Base-by-base conservation (phyloP, 2,888 invertebrate genomes). In the Sarcophaga variegata region DNA sequence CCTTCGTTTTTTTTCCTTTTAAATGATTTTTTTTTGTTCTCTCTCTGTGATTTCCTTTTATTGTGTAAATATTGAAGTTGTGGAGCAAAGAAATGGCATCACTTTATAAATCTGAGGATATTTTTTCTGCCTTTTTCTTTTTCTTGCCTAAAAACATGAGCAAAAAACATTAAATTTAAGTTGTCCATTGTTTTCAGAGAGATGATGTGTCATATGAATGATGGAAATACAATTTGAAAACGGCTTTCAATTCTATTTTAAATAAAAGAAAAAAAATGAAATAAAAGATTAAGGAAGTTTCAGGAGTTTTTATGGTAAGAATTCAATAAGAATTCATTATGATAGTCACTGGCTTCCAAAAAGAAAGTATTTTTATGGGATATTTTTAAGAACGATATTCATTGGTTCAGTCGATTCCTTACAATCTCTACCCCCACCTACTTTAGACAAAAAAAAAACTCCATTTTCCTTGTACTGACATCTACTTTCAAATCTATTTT, bases 121-220 rank as follows among this genome's bases (percentile, higher is more conserved):
- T 85, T 81, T 71, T 76, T 67, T 81, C 47, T 74, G 49, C 49
- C 25, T 75, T 37, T 49, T 37, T 67, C 45, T 45, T 78, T 64
- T 62, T 67, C 22, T 60, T 54, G 54, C 70, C 25, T 66, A 27
- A 47, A n/a, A n/a, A 14, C 12, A 49, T 14, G 4, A 49, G 14
- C 3, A 60, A 64, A 83, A 83, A 83, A 79, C 75, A 79, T 79
- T 66, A 70, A 78, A 81, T 84, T 87, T 78, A 66, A 81, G 74
- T 84, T 84, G 87, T 87, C 87, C 78, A 83, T 87, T 84, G 87
- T 87, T 84, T 80, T 80, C 76, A 81, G 75, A 67, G 84, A 80
- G 60, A 75, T 70, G 83, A 79, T 79, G 83, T 79, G 83, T 79
- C 75, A 80, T 84, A 75, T 74, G 47, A 63, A 47, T 84, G 80